These are phyloP conservation scores for Etheostoma spectabile DNA, from an alignment of 2,113 vertebrate species.

Conservation along the genomic window DNA sequence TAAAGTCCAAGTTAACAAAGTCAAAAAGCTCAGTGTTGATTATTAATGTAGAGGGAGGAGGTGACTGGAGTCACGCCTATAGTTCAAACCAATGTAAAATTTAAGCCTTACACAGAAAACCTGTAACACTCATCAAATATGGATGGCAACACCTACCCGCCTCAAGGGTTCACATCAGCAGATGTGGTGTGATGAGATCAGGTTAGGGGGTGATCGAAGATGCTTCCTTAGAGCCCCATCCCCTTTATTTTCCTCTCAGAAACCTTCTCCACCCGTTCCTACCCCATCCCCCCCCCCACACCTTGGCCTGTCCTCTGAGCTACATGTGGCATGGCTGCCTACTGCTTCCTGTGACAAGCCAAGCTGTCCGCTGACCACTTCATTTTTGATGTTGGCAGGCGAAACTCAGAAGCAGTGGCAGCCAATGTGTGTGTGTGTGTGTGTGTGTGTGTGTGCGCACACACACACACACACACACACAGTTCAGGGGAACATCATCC, in stretches of 20 bases:
- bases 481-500: conserved; percentile 68
- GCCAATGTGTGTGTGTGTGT: conserved; percentile 22
- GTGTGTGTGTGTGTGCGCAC: no score
- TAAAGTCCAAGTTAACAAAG: conserved; percentile 44
- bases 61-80: background rate
- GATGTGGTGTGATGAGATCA: conserved; percentile 78
- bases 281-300: conserved; percentile 55
- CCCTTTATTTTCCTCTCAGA: conserved; percentile 22
- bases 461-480: background rate
- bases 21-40: conserved; percentile 36
- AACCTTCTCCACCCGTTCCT: background rate
- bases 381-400: conserved; percentile 78
- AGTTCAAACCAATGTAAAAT: conserved; percentile 25
- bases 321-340: conserved; percentile 70
- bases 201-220: conserved; percentile 54
- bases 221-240: conserved; percentile 16
- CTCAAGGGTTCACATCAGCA: conserved; percentile 62
- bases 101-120: conserved; percentile 44
- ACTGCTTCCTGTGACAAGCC: conserved; percentile 80
- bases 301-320: conserved; percentile 79
- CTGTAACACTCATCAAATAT: conserved; percentile 63
- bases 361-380: conserved; percentile 82
- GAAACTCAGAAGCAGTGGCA: conserved; percentile 32
- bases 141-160: conserved; percentile 40
- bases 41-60: conserved; percentile 1